phyloP scores from a whole-genome alignment of 1,140 invertebrate species.

The Ectropis grisescens region DNA sequence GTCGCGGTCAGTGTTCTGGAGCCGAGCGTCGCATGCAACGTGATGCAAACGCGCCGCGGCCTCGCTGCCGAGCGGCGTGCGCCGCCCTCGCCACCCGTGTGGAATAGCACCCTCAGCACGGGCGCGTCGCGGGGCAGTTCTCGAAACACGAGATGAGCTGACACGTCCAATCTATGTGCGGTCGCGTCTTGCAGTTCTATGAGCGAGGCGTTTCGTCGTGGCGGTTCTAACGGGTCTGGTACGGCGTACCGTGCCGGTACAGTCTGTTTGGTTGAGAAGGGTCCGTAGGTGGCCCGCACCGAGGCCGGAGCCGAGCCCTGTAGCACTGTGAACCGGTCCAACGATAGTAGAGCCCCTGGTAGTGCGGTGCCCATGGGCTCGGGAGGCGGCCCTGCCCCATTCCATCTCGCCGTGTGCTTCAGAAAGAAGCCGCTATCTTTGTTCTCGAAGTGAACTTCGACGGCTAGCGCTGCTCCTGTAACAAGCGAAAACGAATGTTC shows the following conservation, averaged over 20 bases:
- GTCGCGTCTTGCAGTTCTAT: conserved; percentile 77
- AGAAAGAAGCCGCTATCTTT: conserved; percentile 92
- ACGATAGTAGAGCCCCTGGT: conserved; percentile 74
- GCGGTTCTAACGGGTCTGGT: conserved; percentile 78
- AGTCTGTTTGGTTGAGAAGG: conserved; percentile 93
- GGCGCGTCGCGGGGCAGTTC: conserved; percentile 88
- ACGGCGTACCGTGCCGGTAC: conserved; percentile 91
- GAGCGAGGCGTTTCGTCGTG: conserved; percentile 50
- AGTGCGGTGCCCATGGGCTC: conserved; percentile 57
- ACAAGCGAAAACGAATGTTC: conserved; percentile 26
- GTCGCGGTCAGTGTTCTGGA: conserved; percentile 78
- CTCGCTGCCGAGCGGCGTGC: conserved; percentile 58
- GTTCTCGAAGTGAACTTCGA: conserved; percentile 91
- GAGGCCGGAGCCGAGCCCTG: conserved; percentile 89
- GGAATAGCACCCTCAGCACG: conserved; percentile 89
- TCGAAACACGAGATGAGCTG: conserved; percentile 89
- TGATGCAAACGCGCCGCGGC: conserved; percentile 78
- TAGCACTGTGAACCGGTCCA: conserved; percentile 89
- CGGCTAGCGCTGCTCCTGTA: conserved; percentile 58
- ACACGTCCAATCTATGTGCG: conserved; percentile 86
- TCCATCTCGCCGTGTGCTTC: conserved; percentile 80
- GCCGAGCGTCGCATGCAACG: conserved; percentile 78
- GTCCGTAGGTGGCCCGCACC: conserved; percentile 90
- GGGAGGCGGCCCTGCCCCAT: conserved; percentile 48
- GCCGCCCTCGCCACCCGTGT: conserved; percentile 85